Percentiles rank a stretch among this genome's conserved stretches.
phyloP scores from a whole-genome alignment of 2,888 invertebrate species.

The Perithous albicinctus region DNA sequence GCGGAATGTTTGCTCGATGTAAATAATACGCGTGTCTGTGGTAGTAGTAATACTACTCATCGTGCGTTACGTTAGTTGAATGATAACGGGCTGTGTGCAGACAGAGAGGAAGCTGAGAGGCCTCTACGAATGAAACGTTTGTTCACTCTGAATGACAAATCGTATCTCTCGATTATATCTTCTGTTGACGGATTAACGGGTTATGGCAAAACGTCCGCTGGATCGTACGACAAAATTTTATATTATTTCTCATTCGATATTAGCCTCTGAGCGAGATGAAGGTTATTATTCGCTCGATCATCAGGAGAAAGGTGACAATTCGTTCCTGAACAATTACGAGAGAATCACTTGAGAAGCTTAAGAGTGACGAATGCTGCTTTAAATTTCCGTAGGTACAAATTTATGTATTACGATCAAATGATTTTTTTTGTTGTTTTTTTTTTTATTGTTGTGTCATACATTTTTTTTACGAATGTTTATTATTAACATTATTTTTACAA shows the following conservation, averaged over 20 bases:
- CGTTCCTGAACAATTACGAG: slow-evolving; percentile 32
- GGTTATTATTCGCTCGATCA: slow-evolving; percentile 56
- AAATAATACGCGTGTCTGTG: slow-evolving; percentile 13
- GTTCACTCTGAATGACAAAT: not conserved
- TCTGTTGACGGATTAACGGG: not conserved
- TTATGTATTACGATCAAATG: not conserved
- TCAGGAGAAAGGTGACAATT: slow-evolving; percentile 20
- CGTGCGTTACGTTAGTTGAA: slow-evolving; percentile 31
- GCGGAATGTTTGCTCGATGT: slow-evolving; percentile 19
- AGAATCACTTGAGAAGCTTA: slow-evolving; percentile 39
- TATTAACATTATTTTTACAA: not conserved
- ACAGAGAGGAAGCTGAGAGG: slow-evolving; percentile 2
- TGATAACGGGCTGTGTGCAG: slow-evolving; percentile 21
- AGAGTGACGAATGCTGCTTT: slow-evolving; percentile 18
- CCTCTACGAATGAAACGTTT: not conserved
- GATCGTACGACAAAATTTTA: not conserved
- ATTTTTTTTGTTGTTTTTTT: not conserved
- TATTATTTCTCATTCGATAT: not conserved
- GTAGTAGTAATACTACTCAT: slow-evolving; percentile 30
- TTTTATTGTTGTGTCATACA: too few relatives aligned
- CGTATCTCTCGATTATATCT: not conserved
- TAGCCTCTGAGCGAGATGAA: slow-evolving; percentile 37
- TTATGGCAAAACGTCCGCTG: slow-evolving; percentile 26
- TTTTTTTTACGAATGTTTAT: not conserved
- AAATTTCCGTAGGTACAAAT: not conserved